Percentiles rank a stretch among this genome's conserved stretches.
phyloP scores from a whole-genome alignment of 2,888 invertebrate species.

The Apodemia zela region DNA sequence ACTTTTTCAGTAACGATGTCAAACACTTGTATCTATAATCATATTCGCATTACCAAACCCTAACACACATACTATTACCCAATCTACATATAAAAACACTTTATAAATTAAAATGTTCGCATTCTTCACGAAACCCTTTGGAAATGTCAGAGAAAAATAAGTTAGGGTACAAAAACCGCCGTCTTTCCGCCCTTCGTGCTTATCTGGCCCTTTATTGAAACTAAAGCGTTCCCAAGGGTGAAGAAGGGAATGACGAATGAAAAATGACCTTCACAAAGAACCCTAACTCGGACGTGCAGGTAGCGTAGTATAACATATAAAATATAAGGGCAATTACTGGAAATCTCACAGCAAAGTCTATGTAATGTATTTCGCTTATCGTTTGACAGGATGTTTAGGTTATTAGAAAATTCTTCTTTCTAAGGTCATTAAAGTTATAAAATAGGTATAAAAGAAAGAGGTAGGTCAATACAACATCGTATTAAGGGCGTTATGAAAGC shows the following conservation, averaged over 20 bases:
- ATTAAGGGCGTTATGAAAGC: too few species aligned
- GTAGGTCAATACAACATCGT: not conserved
- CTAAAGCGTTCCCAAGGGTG: conserved; percentile 26
- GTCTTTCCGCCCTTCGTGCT: conserved; percentile 23
- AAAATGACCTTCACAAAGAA: conserved; percentile 23
- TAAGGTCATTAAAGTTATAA: not conserved
- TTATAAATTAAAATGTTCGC: conserved; percentile 10
- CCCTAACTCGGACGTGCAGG: conserved; percentile 20
- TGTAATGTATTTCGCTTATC: not conserved
- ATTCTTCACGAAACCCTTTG: conserved; percentile 4
- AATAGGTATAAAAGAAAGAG: not conserved
- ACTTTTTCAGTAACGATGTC: too few species aligned
- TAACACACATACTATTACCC: not conserved
- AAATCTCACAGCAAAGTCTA: not conserved
- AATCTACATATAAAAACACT: conserved; percentile 12
- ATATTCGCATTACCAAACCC: not conserved
- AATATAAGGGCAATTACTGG: conserved; percentile 19
- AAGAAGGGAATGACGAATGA: conserved; percentile 23
- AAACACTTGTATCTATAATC: too few species aligned
- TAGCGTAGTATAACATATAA: conserved; percentile 20
- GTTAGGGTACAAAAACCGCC: conserved; percentile 25
- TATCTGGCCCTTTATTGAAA: conserved; percentile 30
- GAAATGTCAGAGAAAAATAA: conserved; percentile 24
- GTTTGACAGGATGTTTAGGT: too few species aligned
- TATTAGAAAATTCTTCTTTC: too few species aligned